Percentiles rank a stretch among this genome's conserved stretches.
These are phyloP conservation scores for Pollenia angustigena DNA, from an alignment of 2,888 invertebrate genomes.

Conservation along the genomic window DNA sequence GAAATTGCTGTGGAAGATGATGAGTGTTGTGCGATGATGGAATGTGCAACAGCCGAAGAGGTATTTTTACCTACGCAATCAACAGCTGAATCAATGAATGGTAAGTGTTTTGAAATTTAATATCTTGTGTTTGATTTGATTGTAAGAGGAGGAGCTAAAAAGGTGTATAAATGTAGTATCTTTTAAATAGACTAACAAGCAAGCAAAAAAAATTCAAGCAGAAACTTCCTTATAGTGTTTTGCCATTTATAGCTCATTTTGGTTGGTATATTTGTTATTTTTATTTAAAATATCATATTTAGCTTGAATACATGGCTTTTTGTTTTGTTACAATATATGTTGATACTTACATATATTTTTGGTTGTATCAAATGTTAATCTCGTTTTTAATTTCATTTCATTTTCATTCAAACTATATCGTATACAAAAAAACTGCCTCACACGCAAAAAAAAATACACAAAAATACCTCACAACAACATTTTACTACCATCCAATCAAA, in stretches of 20 bases:
- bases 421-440: slow-evolving; percentile 51
- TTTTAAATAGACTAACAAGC: slow-evolving; percentile 31
- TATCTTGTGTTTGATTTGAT: background rate
- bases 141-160: slow-evolving; percentile 10
- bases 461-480: slow-evolving; percentile 53
- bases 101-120: slow-evolving; percentile 65
- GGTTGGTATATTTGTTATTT: slow-evolving; percentile 15
- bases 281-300: slow-evolving; percentile 30
- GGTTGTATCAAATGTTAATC: slow-evolving; percentile 61
- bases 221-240: slow-evolving; percentile 17
- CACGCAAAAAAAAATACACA: slow-evolving; percentile 34
- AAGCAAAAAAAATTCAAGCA: background rate
- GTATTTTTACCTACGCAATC: slow-evolving; percentile 76
- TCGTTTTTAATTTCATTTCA: slow-evolving; percentile 69
- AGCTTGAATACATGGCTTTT: slow-evolving; percentile 37
- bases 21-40: slow-evolving; percentile 89
- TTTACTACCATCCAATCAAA: slow-evolving; percentile 22
- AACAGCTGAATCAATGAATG: slow-evolving; percentile 72
- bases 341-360: background rate
- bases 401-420: slow-evolving; percentile 61
- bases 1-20: slow-evolving; percentile 89
- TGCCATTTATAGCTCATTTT: slow-evolving; percentile 3
- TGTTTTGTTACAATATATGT: slow-evolving; percentile 9
- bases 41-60: slow-evolving; percentile 86
- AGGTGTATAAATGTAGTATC: slow-evolving; percentile 2